Evolutionary conservation across 2,888 invertebrate species (phyloP), one percentile per base, ranked within the genome.

Genomic region (Drosophila acutilabella): DNA sequence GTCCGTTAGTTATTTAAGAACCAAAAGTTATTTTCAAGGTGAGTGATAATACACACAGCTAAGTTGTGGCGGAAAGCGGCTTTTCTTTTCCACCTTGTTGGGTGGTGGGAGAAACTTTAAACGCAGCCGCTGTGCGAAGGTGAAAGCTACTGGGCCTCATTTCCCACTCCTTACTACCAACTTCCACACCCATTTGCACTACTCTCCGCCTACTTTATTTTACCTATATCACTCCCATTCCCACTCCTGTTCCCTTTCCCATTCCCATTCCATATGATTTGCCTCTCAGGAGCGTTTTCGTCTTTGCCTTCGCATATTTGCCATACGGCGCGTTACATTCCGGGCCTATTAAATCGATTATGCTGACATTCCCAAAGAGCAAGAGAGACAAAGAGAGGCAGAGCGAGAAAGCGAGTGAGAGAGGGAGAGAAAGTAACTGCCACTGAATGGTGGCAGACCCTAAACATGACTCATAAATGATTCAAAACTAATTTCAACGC

Each of bases 1-100:
- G 78, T 98, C 98, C 61, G 99, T 99, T 93, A 98, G 98, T 94
- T 99, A 99, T 93, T 95, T 99, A 88, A 95, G 99, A 90, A 99
- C 98, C 91, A 99, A 99, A 94, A 98, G 98, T 94, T 99, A 99
- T 94, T 99, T 99, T 94, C 98, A 99, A 97, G 98, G 99, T 99
- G 93, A 94, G 95, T 90, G 36, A 20, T 23, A 13, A 36, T 36
- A 36, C 36, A 36, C 13, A 36, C 4, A 36, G 30, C 30, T 8
- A 8, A 30, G 30, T 8, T 30, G 8, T 30, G 30, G 30, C 30
- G 30, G 30, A 30, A 26, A 26, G 26, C 8, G 14, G 4, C 11
- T 7, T 20, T 5, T 18, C 11, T 26, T 4, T 7, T 16, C 13
- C n/a, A 11, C 13, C 14, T 18, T 18, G n/a, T 8, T 50, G 65